Conservation (phyloP, 2,888 invertebrate genomes). For the Cryptops parisi region DNA sequence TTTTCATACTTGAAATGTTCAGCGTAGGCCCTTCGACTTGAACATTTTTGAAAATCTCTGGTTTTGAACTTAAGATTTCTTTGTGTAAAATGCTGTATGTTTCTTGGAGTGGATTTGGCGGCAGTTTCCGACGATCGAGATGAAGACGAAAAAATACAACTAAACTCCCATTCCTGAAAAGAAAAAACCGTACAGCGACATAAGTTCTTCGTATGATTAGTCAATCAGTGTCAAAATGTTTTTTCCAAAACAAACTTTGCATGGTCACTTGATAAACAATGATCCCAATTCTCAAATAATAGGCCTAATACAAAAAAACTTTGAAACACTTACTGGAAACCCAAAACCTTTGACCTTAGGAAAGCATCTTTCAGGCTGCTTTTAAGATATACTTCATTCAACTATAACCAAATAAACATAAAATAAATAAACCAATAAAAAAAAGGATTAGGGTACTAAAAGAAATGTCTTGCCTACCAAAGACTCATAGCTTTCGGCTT, state of each 20-base stretch:
- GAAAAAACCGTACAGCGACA: background rate
- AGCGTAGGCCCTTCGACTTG: conserved; percentile 59
- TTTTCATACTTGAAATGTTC: conserved; percentile 52
- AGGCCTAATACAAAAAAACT: no score
- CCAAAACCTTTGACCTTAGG: conserved; percentile 43
- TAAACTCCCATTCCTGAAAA: conserved; percentile 49
- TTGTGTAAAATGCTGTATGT: conserved; percentile 56
- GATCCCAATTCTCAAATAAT: no score
- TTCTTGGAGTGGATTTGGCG: conserved; percentile 57
- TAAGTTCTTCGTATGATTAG: no score
- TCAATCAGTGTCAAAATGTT: no score
- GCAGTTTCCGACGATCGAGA: conserved; percentile 65
- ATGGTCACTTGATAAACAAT: no score
- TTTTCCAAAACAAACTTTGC: no score
- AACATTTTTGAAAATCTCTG: conserved; percentile 51
- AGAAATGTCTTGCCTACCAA: conserved; percentile 44
- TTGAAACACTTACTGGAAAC: conserved; percentile 41
- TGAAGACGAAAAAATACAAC: conserved; percentile 62
- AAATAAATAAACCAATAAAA: no score
- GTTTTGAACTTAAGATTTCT: conserved; percentile 54
- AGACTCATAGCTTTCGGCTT: conserved; percentile 55
- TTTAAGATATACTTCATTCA: conserved; percentile 47
- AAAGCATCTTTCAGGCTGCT: conserved; percentile 46
- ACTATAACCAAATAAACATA: no score
- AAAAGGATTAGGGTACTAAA: no score